Conservation (phyloP, 30 jellyfish, hydroid and myxozoan species). For the Nemopilema nomurai region DNA sequence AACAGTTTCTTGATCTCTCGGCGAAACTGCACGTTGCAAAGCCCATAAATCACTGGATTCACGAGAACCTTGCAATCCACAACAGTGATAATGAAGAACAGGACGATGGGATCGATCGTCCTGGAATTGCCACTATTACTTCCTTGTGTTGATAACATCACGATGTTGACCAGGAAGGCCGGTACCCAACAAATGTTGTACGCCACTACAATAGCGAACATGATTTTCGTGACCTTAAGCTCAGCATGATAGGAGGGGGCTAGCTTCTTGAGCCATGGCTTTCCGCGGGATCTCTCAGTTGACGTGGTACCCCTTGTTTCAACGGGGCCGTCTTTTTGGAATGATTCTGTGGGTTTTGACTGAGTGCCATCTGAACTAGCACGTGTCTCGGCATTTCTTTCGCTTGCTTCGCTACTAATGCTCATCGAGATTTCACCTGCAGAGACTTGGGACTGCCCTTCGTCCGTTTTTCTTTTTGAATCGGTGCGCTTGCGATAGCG, state of each 20-base stretch:
- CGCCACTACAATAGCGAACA: constrained; percentile 70
- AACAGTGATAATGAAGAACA: constrained; percentile 47
- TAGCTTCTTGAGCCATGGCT: background rate
- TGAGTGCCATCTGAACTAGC: background rate
- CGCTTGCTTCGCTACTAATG: background rate
- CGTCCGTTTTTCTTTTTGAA: background rate
- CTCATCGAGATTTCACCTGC: background rate
- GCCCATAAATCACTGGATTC: constrained; percentile 74
- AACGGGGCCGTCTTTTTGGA: background rate
- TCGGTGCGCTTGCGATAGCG: background rate
- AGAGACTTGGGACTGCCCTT: background rate
- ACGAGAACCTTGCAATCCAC: constrained; percentile 64
- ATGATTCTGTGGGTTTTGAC: background rate
- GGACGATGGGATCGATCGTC: constrained; percentile 10
- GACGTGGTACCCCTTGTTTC: background rate
- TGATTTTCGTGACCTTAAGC: constrained; percentile 61
- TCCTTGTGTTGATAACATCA: constrained; percentile 5
- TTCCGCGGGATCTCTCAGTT: background rate
- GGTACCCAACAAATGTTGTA: constrained; percentile 85
- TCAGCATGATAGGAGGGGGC: background rate
- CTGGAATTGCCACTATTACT: background rate
- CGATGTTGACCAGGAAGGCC: constrained; percentile 64
- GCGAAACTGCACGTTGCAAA: constrained; percentile 15
- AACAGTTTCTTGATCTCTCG: background rate
- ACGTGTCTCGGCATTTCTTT: background rate